phyloP scores from a whole-genome alignment of 2,888 invertebrate genomes.

The Xestobium rufovillosum region DNA sequence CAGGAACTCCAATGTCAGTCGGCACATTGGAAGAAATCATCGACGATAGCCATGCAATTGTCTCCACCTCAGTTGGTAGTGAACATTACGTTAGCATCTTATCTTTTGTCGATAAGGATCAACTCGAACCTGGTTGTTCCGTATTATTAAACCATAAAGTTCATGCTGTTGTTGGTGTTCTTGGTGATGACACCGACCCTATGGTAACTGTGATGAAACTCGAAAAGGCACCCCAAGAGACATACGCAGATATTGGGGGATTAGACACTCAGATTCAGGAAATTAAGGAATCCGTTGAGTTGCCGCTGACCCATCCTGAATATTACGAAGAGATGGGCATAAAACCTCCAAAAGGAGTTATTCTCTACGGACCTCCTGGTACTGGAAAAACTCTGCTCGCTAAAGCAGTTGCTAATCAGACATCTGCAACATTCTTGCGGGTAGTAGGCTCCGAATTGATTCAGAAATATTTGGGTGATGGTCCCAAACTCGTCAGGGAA shows the following conservation, averaged over 20 bases:
- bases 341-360: conserved; percentile 98
- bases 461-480: conserved; percentile 98
- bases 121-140: conserved; percentile 97
- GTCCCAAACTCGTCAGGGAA: conserved; percentile 95
- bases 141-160: conserved; percentile 98
- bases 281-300: conserved; percentile 96
- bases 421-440: conserved; percentile 95
- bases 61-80: conserved; percentile 96
- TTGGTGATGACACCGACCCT: conserved; percentile 99
- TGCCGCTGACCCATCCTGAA: conserved; percentile 98
- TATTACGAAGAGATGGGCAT: conserved; percentile 99
- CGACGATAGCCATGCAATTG: conserved; percentile 99
- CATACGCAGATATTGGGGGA: conserved; percentile 98
- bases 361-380: conserved; percentile 95
- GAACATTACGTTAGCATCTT: conserved; percentile 99
- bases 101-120: conserved; percentile 99
- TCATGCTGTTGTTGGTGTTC: conserved; percentile 73
- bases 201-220: conserved; percentile 99
- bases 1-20: conserved; percentile 98
- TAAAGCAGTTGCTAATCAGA: conserved; percentile 99
- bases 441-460: conserved; percentile 99
- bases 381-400: conserved; percentile 97
- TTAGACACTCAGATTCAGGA: conserved; percentile 96
- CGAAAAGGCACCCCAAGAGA: conserved; percentile 99
- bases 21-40: conserved; percentile 99